Percentiles rank a stretch among this genome's conserved stretches.
Evolutionary conservation across 2,888 invertebrate species (phyloP).

Genomic region (Leucophenga montana): DNA sequence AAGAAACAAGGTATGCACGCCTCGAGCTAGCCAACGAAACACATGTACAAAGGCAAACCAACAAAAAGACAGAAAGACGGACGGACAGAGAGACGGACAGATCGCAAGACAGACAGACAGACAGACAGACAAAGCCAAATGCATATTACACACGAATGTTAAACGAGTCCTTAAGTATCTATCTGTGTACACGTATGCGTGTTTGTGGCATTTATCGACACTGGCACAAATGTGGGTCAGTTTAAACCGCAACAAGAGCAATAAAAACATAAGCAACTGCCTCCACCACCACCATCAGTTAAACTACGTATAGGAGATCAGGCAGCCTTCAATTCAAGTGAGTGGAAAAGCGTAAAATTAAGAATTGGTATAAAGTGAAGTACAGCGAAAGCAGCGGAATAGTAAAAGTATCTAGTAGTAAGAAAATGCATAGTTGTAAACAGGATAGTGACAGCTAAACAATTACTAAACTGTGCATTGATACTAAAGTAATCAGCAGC

Average conservation of each 20-base stretch:
- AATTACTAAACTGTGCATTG: slow-evolving; percentile 11
- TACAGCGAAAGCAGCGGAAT: too few species aligned
- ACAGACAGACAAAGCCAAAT: slow-evolving; percentile 6
- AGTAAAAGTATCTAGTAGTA: not conserved
- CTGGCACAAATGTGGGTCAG: slow-evolving; percentile 39
- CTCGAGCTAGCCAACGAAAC: slow-evolving; percentile 7
- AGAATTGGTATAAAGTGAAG: slow-evolving; percentile 5
- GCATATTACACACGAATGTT: slow-evolving; percentile 11
- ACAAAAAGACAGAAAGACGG: not conserved
- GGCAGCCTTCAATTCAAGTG: slow-evolving; percentile 12
- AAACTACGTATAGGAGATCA: not conserved
- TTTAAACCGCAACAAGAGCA: slow-evolving; percentile 36
- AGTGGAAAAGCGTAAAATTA: slow-evolving; percentile 23
- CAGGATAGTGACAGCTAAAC: slow-evolving; percentile 27
- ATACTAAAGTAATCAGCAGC: slow-evolving; percentile 2
- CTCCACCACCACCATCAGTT: not conserved
- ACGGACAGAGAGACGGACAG: not conserved
- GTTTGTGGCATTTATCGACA: slow-evolving; percentile 27
- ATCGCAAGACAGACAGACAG: not conserved
- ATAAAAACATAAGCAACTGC: slow-evolving; percentile 29
- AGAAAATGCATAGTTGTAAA: slow-evolving; percentile 25
- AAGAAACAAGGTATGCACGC: not conserved
- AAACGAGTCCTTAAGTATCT: not conserved
- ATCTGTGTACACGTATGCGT: not conserved
- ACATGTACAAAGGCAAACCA: not conserved